Percentiles rank a stretch among this genome's conserved stretches.
phyloP scores from a whole-genome alignment of 2,113 vertebrate species.

The Eptesicus fuscus region DNA sequence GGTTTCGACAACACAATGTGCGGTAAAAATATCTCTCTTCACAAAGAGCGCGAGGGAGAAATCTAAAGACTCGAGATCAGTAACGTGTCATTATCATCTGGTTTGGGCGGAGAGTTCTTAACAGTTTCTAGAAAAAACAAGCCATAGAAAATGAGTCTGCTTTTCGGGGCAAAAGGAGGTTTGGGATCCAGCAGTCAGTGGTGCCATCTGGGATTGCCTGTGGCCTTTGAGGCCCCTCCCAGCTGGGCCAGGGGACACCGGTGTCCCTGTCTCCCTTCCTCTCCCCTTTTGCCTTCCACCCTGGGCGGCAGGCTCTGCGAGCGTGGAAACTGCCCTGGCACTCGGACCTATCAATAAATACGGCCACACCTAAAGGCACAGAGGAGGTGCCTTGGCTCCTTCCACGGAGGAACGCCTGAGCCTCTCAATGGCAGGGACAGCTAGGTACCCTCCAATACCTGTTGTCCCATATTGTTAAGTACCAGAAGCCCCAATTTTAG shows the following conservation, averaged over 20 bases:
- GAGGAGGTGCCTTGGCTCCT: too few species aligned
- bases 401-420: not conserved
- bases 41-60: not conserved
- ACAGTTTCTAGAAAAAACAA: constrained; percentile 69
- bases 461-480: not conserved
- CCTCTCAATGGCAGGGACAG: not conserved
- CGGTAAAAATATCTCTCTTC: constrained; percentile 66
- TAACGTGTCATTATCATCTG: constrained; percentile 61
- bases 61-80: constrained; percentile 29
- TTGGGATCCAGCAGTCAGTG: not conserved
- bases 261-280: not conserved
- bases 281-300: not conserved
- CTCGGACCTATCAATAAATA: accelerated
- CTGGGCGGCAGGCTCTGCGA: not conserved
- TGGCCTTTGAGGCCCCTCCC: not conserved
- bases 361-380: accelerated
- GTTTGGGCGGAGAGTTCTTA: constrained; percentile 62
- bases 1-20: constrained; percentile 46
- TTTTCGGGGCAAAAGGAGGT: not conserved
- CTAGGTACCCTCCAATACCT: not conserved
- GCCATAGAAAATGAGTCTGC: not conserved
- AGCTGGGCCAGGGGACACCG: accelerated
- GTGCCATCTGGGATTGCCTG: not conserved
- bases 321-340: too few species aligned
- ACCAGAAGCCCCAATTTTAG: not conserved